Evolutionary conservation across 2,113 vertebrate genomes (phyloP), one percentile per base, ranked within the genome.

Genomic region (Rhineura floridana): DNA sequence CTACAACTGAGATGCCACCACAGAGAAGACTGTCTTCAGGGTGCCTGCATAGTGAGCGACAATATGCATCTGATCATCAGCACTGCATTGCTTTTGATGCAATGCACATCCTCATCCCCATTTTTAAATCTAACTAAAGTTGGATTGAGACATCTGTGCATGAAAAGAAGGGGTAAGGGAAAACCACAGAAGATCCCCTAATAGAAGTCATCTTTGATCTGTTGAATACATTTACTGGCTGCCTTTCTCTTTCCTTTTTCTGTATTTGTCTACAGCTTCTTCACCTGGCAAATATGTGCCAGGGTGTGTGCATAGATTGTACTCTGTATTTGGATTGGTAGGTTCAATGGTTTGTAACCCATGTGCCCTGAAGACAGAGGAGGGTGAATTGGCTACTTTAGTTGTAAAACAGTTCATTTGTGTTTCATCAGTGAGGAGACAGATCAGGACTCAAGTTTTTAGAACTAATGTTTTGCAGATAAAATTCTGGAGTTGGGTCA

Each of bases 381-480:
- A 75, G 36, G 69, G 83, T 75, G 59, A 84, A 59, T 84, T 84
- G 69, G 83, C 70, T 73, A 42, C 17, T 42, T 70, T 72, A 50
- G 70, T 50, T 84, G 77, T 42, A 69, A 69, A 25, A 55, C 28
- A 36, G 67, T 87, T 59, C 52, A 72, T 81, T 81, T 87, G 48
- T 17, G 59, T 72, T 72, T 81, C 10, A 9, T 81, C 28, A 23
- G 19, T 59, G 33, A 78, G 46, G 30, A 84, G 67, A 86, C n/a
- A 5, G 23, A 81, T 81, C 52, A 59, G 3, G 4, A 42, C n/a
- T 87, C 78, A 81, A 9, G 39, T 46, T 44, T 46, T n/a, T 67
- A 79, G 33, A 76, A 65, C 2, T 15, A 79, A 50, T 39, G 33
- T 48, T 79, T 23, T 36, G 36, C 59, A 86, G 59, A 86, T 67